A percentile compares a stretch with the other conserved stretches of the same genome.
phyloP scores from a whole-genome alignment of 2,797 vertebrate genomes.

The Coregonus sp. region DNA sequence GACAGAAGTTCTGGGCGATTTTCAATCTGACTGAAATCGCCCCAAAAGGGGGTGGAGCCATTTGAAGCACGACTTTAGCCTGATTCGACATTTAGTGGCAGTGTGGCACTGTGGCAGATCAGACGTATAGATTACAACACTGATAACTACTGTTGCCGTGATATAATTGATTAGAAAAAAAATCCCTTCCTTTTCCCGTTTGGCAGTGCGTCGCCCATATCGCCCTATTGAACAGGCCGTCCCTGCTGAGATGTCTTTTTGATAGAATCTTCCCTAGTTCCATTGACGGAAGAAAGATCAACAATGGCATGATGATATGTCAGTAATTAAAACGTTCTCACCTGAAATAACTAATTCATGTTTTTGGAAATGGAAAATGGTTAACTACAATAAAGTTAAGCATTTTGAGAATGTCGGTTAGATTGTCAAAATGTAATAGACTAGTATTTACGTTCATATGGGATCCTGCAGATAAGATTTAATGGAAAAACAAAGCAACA shows the following conservation, averaged over 20 bases:
- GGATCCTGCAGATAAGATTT: background rate
- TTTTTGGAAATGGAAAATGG: background rate
- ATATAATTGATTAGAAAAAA: too few species aligned
- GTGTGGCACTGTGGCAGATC: too few species aligned
- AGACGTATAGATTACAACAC: too few species aligned
- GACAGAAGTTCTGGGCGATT: too few species aligned
- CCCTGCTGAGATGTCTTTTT: conserved; percentile 11
- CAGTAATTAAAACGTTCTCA: conserved; percentile 6
- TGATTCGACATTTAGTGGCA: too few species aligned
- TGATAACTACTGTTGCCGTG: too few species aligned
- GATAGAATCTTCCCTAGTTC: background rate
- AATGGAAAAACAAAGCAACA: background rate
- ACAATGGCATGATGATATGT: background rate
- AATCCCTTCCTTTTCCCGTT: too few species aligned
- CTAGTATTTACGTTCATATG: background rate
- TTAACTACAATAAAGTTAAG: background rate
- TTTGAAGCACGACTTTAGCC: too few species aligned
- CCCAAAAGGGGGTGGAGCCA: too few species aligned
- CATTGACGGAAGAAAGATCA: conserved; percentile 14
- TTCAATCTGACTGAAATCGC: too few species aligned
- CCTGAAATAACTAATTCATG: background rate
- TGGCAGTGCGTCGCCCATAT: too few species aligned
- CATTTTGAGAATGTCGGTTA: background rate
- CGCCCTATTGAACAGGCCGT: too few species aligned
- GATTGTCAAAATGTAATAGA: background rate